phyloP scores from a whole-genome alignment of 2,113 vertebrate genomes.

The Tiliqua scincoides region DNA sequence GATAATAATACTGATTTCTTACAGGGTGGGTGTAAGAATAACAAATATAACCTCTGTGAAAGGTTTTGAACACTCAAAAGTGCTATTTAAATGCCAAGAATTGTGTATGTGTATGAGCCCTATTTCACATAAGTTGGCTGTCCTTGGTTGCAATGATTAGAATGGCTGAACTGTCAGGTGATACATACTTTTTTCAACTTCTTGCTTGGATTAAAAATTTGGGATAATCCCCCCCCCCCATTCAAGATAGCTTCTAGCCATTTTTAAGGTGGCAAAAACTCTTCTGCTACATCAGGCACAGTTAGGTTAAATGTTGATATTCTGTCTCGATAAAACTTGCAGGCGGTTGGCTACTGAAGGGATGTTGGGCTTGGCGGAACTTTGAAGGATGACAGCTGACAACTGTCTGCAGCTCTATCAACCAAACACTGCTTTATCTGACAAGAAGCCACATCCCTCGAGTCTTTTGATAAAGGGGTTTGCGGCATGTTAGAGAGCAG shows the following conservation, averaged over 20 bases:
- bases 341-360: background rate
- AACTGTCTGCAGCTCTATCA: background rate
- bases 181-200: too few species aligned
- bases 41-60: too few species aligned
- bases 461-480: constrained; percentile 10
- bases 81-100: too few species aligned
- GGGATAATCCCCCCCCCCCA: background rate
- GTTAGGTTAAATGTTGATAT: background rate
- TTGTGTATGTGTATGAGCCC: too few species aligned
- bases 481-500: background rate
- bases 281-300: background rate
- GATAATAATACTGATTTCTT: too few species aligned
- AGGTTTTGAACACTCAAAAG: too few species aligned
- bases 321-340: background rate
- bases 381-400: constrained; percentile 8
- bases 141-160: background rate
- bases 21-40: too few species aligned
- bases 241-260: background rate
- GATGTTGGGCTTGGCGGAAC: background rate
- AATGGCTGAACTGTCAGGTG: background rate
- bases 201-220: background rate
- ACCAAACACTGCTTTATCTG: constrained; percentile 1
- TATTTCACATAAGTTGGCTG: too few species aligned
- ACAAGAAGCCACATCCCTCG: background rate
- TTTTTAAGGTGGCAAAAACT: background rate